Evolutionary conservation across 2,797 vertebrate genomes (phyloP).

Genomic region (Molossus molossus): DNA sequence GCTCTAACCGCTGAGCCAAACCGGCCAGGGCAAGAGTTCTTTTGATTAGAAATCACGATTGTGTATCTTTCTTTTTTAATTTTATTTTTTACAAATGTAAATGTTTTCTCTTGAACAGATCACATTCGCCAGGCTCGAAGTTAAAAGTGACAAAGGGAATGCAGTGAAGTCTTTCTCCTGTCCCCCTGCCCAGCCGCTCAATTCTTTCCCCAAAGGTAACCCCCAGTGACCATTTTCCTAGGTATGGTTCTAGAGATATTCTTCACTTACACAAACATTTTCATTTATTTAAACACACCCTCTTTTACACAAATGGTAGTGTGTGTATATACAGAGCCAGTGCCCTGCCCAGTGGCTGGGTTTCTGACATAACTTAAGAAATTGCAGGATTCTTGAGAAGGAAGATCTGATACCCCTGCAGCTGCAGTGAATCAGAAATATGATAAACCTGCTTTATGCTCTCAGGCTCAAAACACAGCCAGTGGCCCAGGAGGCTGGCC

Average conservation of each 20-base stretch:
- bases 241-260: background rate
- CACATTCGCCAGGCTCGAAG: background rate
- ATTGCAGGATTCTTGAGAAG: background rate
- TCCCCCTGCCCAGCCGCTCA: background rate
- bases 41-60: slow-evolving; percentile 32
- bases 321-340: background rate
- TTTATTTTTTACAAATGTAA: background rate
- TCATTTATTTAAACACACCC: background rate
- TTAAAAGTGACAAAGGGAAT: background rate
- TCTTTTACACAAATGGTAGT: background rate
- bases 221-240: background rate
- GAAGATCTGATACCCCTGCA: background rate
- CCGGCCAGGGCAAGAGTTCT: background rate
- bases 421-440: background rate
- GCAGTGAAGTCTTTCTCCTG: background rate
- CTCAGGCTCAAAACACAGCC: background rate
- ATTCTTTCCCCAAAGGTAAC: background rate
- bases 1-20: too few species aligned
- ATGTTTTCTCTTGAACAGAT: slow-evolving; percentile 8
- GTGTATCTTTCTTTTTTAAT: background rate
- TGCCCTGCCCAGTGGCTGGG: background rate
- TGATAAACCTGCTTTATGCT: background rate
- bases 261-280: background rate
- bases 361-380: background rate
- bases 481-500: background rate